These are phyloP conservation scores for Buphagus erythrorhynchus DNA, from an alignment of 2,797 vertebrate species.

Conservation along the genomic window DNA sequence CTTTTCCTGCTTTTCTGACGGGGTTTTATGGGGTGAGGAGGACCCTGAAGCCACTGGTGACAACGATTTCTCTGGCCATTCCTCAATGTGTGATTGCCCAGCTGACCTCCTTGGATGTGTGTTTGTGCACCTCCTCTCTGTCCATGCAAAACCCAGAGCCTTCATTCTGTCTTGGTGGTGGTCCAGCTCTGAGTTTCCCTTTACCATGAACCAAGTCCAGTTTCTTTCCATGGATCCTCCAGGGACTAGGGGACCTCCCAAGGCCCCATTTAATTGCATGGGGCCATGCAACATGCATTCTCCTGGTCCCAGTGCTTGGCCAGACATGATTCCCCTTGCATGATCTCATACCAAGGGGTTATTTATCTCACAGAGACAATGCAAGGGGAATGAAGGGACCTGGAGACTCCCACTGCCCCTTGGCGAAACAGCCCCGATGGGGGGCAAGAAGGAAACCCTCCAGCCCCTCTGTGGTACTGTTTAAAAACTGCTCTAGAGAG, in stretches of 20 bases:
- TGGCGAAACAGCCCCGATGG: not conserved
- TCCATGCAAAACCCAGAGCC: not conserved
- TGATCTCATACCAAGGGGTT: not conserved
- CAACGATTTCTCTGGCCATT: not conserved
- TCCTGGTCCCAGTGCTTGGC: not conserved
- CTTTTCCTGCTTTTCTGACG: not conserved
- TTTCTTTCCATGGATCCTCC: not conserved
- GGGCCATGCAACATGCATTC: not conserved
- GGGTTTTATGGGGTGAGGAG: not conserved
- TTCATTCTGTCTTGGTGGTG: not conserved
- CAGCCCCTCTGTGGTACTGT: not conserved
- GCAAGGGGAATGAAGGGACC: not conserved
- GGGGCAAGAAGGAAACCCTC: not conserved
- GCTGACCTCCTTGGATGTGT: not conserved
- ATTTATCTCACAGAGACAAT: not conserved
- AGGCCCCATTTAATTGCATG: not conserved
- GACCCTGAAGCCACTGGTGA: not conserved
- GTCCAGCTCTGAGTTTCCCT: not conserved
- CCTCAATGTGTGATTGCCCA: not conserved
- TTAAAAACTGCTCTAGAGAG: not conserved
- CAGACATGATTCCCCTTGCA: fast-evolving
- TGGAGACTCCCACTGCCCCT: not conserved
- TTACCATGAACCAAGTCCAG: not conserved
- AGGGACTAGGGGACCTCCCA: not conserved
- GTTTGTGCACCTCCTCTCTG: not conserved